Conservation (phyloP, 2,888 invertebrate species). For the Andrena praecox region DNA sequence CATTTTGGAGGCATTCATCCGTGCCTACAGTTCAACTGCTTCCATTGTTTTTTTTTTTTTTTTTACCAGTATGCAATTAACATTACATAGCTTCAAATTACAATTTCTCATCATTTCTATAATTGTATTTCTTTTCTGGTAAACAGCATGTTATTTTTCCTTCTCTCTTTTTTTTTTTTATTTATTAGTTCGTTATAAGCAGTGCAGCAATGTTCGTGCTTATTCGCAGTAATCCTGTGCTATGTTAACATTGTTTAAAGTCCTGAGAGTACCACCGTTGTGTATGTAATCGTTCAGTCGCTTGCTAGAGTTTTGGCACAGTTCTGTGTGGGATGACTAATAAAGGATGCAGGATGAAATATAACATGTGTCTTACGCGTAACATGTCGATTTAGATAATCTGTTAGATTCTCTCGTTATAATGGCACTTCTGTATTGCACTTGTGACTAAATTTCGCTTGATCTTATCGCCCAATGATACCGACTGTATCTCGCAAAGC, state of each 20-base stretch:
- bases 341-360: constrained; percentile 28
- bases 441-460: constrained; percentile 48
- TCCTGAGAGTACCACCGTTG: neutral
- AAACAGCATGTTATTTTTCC: constrained; percentile 28
- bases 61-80: constrained; percentile 4
- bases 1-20: neutral
- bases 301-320: neutral
- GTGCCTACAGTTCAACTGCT: neutral
- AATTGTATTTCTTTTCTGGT: neutral
- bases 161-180: neutral
- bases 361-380: neutral
- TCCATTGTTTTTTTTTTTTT: neutral
- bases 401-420: constrained; percentile 17
- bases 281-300: neutral
- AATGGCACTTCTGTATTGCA: constrained; percentile 62
- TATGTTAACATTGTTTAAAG: constrained; percentile 10
- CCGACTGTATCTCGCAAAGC: constrained; percentile 7
- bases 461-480: neutral
- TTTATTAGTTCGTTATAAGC: neutral
- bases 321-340: constrained; percentile 26
- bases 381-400: constrained; percentile 17
- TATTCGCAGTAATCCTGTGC: neutral
- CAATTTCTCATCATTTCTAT: neutral
- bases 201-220: constrained; percentile 18
- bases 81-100: neutral